Evolutionary conservation across 1,140 invertebrate species (phyloP).

Genomic region (Drosophila willistoni): DNA sequence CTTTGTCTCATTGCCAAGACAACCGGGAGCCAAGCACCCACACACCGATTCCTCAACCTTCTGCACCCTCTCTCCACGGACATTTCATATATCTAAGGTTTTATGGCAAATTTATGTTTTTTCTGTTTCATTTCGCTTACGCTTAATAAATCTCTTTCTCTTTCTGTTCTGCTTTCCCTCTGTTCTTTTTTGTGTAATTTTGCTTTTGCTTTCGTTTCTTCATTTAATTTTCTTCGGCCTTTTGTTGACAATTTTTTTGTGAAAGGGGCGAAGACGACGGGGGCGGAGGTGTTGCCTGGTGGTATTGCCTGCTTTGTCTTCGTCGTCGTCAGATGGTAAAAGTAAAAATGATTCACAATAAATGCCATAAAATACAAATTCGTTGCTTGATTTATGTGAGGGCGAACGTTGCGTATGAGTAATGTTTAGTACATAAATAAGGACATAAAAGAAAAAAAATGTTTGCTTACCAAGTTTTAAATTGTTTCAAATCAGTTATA

Average conservation of each 20-base stretch:
- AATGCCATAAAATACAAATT: conserved; percentile 29
- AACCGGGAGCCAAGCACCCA: conserved; percentile 6
- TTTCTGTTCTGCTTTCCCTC: background rate
- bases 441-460: background rate
- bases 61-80: background rate
- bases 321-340: conserved; percentile 13
- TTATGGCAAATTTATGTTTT: conserved; percentile 60
- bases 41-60: background rate
- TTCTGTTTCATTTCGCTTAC: conserved; percentile 49
- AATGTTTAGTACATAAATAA: conserved; percentile 18
- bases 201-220: conserved; percentile 35
- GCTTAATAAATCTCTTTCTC: conserved; percentile 63
- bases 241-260: conserved; percentile 34
- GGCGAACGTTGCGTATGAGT: conserved; percentile 48
- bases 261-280: background rate
- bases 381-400: conserved; percentile 34
- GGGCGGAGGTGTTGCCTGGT: conserved; percentile 2
- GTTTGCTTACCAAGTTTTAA: background rate
- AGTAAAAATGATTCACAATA: conserved; percentile 50
- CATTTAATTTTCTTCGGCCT: conserved; percentile 5
- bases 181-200: conserved; percentile 21
- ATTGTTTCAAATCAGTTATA: conserved; percentile 9
- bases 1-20: conserved; percentile 50
- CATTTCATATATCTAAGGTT: conserved; percentile 12
- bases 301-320: conserved; percentile 32